phyloP scores from a whole-genome alignment of 2,888 invertebrate species.

The Amphipoea lucens region DNA sequence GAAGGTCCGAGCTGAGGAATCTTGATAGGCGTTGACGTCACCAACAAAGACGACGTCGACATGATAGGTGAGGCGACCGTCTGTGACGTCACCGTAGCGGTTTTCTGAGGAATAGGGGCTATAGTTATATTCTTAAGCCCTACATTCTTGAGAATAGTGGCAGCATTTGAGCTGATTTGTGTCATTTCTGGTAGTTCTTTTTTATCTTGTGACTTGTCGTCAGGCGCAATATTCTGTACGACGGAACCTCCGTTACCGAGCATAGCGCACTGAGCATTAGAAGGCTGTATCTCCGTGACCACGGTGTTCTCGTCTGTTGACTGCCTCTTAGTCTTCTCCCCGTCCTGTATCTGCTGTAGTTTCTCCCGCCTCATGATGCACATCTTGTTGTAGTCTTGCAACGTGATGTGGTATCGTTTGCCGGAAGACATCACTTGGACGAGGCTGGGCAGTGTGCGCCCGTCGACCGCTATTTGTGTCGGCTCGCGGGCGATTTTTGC shows the following conservation, averaged over 20 bases:
- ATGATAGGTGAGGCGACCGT: conserved; percentile 72
- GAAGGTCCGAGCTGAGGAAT: conserved; percentile 81
- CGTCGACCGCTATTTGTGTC: conserved; percentile 91
- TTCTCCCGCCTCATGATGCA: conserved; percentile 93
- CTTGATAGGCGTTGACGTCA: conserved; percentile 79
- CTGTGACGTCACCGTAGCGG: conserved; percentile 83
- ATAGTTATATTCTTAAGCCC: conserved; percentile 88
- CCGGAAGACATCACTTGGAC: conserved; percentile 94
- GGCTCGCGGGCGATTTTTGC: conserved; percentile 84
- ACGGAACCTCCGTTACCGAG: conserved; percentile 85
- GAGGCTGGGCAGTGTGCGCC: conserved; percentile 90
- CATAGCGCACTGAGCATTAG: conserved; percentile 70
- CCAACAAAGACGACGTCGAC: conserved; percentile 77
- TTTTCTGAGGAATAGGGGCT: conserved; percentile 85
- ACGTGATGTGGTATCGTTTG: conserved; percentile 94
- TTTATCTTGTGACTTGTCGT: conserved; percentile 75
- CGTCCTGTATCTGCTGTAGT: conserved; percentile 91
- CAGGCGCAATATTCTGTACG: conserved; percentile 75
- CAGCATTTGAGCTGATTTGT: conserved; percentile 81
- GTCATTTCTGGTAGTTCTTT: conserved; percentile 72
- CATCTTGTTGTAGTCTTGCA: conserved; percentile 95
- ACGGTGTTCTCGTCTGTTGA: conserved; percentile 74
- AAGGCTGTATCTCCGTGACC: conserved; percentile 84
- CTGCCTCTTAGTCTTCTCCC: conserved; percentile 73
- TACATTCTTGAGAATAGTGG: conserved; percentile 86